phyloP scores from a whole-genome alignment of 2,113 vertebrate species.

The Merops nubicus region DNA sequence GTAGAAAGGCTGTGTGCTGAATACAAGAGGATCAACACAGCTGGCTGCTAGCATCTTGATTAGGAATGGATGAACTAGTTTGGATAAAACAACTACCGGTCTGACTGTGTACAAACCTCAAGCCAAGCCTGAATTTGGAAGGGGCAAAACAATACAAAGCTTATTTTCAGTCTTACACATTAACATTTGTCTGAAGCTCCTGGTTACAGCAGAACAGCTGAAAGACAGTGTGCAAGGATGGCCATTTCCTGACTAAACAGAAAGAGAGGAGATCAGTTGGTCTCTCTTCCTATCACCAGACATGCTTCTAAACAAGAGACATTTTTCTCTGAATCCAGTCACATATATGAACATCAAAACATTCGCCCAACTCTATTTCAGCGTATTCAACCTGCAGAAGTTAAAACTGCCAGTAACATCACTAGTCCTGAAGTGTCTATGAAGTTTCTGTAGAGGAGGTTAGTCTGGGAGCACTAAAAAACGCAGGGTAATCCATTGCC shows the following conservation, averaged over 20 bases:
- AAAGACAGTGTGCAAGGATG: neutral
- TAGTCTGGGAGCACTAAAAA: neutral
- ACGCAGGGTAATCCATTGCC: neutral
- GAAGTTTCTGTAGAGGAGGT: neutral
- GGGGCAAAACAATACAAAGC: neutral
- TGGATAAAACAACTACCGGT: slow-evolving; percentile 53
- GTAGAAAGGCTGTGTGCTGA: neutral
- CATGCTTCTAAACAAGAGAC: neutral
- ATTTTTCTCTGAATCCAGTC: neutral
- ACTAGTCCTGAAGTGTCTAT: neutral
- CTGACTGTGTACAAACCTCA: slow-evolving; percentile 2
- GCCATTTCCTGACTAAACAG: neutral
- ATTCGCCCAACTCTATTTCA: neutral
- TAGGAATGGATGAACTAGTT: slow-evolving; percentile 13
- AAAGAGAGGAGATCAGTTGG: neutral
- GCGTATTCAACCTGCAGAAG: neutral
- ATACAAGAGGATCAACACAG: slow-evolving; percentile 6
- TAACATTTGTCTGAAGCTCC: neutral
- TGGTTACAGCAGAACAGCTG: neutral
- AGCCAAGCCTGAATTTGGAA: slow-evolving; percentile 50
- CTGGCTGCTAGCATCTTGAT: neutral
- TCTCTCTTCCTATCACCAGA: neutral
- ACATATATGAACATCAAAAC: accelerated
- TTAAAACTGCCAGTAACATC: neutral
- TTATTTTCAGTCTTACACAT: neutral